Percentiles rank a stretch among this genome's conserved stretches.
These are phyloP conservation scores for Cynodonichthys magdalenae DNA, from an alignment of 2,797 vertebrate genomes.

Conservation along the genomic window DNA sequence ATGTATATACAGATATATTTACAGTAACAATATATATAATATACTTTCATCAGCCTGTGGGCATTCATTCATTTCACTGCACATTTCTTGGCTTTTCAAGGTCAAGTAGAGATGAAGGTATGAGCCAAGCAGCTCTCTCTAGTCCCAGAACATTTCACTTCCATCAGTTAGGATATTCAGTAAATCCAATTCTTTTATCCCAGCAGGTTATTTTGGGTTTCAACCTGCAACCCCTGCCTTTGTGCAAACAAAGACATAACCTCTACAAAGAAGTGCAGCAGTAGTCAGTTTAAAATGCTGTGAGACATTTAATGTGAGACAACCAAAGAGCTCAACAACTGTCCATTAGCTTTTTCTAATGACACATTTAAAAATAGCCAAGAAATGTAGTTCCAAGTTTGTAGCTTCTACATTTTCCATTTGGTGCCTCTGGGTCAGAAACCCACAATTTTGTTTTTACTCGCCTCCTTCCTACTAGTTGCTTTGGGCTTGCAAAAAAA, in stretches of 20 bases:
- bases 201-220: constrained; percentile 9
- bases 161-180: constrained; percentile 7
- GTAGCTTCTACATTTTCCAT: constrained; percentile 10
- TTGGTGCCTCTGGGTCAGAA: constrained; percentile 22
- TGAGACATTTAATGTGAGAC: constrained; percentile 12
- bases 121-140: not conserved
- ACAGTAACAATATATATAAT: no score
- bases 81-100: not conserved
- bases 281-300: constrained; percentile 10
- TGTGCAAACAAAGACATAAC: constrained; percentile 8
- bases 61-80: not conserved
- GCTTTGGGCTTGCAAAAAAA: no score
- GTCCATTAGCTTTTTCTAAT: constrained; percentile 46
- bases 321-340: constrained; percentile 33
- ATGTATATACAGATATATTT: no score
- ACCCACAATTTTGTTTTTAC: constrained; percentile 19
- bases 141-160: not conserved
- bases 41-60: not conserved
- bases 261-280: constrained; percentile 2
- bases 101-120: not conserved
- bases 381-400: constrained; percentile 15
- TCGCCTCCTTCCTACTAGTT: not conserved
- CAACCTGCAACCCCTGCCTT: constrained; percentile 2
- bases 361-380: constrained; percentile 27
- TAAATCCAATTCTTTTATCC: not conserved